Base-by-base conservation (phyloP, 2,113 vertebrate genomes). In the Osmerus eperlanus region DNA sequence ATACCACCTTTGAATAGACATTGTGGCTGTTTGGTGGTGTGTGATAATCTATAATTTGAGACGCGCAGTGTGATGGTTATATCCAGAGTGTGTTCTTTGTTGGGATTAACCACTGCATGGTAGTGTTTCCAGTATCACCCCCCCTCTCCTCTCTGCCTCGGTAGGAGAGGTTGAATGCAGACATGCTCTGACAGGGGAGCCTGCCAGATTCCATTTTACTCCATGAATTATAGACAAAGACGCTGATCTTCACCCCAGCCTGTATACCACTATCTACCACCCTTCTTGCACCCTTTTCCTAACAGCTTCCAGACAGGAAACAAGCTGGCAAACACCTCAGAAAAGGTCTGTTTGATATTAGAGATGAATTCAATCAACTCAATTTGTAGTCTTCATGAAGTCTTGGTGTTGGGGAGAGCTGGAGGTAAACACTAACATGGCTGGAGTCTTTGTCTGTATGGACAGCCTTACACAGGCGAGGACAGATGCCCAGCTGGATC, bases 211-310 rank as follows among this genome's bases (percentile, higher is more conserved):
- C 86, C 88, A 90, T 89, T 88, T 88, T 75, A 78, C 77, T 81
- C 71, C 78, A 90, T 91, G 85, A 91, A 91, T 92, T 90, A 88
- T 90, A 89, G 91, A 92, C 91, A 93, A 92, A 92, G 90, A 87
- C 67, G 60, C 71, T n/a, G 78, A 83, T 83, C 72, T 78, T 14
- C 47, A 66, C 51, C 61, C 66, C 13, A 2, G 14, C 9, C 14
- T 4, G 51, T 23, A 18, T 63, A 25, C 54, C 25, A 53, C 21
- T 76, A 36, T 68, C 65, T 69, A 51, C 73, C 64, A 65, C 13
- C 66, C 18, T 5, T 64, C 29, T 71, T 25, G 21, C 32, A 15
- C 67, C 55, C n/a, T 9, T 23, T 13, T 29, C 53, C 15, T n/a
- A 18, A 2, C 14, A 19, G 15, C n/a, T 56, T 16, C 55, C 15